These are phyloP conservation scores for Onychomys torridus DNA, from an alignment of 2,797 vertebrate genomes.

Conservation along the genomic window DNA sequence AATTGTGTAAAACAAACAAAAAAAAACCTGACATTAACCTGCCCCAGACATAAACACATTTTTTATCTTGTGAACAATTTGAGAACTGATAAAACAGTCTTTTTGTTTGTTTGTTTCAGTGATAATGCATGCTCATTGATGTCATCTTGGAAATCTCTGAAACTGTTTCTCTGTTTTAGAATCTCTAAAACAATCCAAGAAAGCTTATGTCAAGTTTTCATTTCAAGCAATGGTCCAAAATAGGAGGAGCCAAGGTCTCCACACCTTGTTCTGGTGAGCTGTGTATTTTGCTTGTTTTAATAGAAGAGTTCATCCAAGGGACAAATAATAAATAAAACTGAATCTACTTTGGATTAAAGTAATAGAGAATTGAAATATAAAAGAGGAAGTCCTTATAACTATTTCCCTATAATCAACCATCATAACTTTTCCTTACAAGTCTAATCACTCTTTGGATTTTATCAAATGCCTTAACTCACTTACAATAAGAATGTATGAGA, in stretches of 20 bases:
- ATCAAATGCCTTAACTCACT: not conserved
- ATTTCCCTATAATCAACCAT: not conserved
- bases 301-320: not conserved
- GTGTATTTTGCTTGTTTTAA: not conserved
- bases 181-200: not conserved
- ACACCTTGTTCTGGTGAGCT: not conserved
- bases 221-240: not conserved
- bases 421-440: not conserved
- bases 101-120: not conserved
- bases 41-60: too few species aligned
- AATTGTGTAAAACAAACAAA: not conserved
- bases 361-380: not conserved
- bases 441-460: not conserved
- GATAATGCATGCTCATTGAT: not conserved
- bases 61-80: not conserved
- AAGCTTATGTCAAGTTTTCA: not conserved
- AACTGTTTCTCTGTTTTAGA: not conserved
- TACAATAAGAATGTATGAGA: not conserved
- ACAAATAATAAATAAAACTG: conserved; percentile 10
- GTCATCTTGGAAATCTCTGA: not conserved
- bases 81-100: not conserved
- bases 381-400: not conserved
- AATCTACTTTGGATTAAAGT: not conserved
- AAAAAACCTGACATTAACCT: not conserved
- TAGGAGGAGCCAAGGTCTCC: not conserved